A percentile compares a stretch with the other conserved stretches of the same genome.
These are phyloP conservation scores for Halichondria panicea DNA, from an alignment of 37 sponge, comb jelly and placozoan genomes.

Conservation along the genomic window DNA sequence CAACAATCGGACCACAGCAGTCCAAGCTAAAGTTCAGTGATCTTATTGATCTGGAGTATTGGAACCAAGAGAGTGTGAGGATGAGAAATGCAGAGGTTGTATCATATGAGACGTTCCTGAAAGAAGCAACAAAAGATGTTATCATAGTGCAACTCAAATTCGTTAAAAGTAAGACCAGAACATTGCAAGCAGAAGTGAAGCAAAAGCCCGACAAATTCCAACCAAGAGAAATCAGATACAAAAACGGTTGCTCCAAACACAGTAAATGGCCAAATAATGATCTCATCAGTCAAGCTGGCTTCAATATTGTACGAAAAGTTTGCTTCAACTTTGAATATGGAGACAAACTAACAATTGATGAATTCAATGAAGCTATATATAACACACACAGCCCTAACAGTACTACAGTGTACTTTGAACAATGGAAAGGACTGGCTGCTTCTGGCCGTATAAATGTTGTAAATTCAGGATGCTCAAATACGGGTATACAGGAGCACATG, in stretches of 20 bases:
- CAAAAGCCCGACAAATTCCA: background rate
- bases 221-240: background rate
- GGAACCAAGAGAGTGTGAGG: slow-evolving; percentile 8
- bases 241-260: background rate
- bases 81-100: background rate
- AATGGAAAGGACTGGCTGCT: slow-evolving; percentile 44
- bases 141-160: slow-evolving; percentile 24
- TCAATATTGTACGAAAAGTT: slow-evolving; percentile 17
- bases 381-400: background rate
- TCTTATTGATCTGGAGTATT: slow-evolving; percentile 20
- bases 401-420: slow-evolving; percentile 20
- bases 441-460: background rate
- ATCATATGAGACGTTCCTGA: slow-evolving; percentile 5
- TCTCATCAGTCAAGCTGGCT: background rate
- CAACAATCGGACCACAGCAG: background rate
- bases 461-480: slow-evolving; percentile 8
- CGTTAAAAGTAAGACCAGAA: background rate
- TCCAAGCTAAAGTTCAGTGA: slow-evolving; percentile 26
- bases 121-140: slow-evolving; percentile 21
- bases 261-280: background rate
- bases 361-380: slow-evolving; percentile 23
- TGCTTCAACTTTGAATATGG: slow-evolving; percentile 32
- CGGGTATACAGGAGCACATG: slow-evolving; percentile 4
- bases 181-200: background rate
- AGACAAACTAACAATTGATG: background rate